Evolutionary conservation across 2,888 invertebrate genomes (phyloP).

Genomic region (Lasioglossum marginatum): DNA sequence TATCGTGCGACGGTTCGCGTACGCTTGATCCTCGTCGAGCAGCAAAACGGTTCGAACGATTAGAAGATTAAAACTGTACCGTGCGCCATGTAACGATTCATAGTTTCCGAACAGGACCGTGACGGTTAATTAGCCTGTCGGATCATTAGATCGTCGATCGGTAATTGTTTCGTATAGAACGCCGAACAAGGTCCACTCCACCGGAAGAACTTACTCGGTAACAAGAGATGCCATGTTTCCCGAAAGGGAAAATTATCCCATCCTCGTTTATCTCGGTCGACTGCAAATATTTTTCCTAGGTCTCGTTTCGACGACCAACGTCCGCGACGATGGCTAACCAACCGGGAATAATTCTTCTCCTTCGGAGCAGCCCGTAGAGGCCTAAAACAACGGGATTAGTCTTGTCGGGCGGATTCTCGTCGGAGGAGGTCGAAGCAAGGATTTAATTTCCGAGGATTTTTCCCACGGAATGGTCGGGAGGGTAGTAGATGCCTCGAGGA

Average conservation of each 20-base stretch:
- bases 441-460: conserved; percentile 77
- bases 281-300: conserved; percentile 57
- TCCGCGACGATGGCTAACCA: conserved; percentile 37
- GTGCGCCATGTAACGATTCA: conserved; percentile 9
- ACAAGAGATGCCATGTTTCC: conserved; percentile 8
- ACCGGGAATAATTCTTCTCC: conserved; percentile 53
- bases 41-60: conserved; percentile 7
- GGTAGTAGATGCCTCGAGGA: conserved; percentile 56
- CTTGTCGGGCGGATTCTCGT: conserved; percentile 34
- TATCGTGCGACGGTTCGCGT: neutral
- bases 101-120: conserved; percentile 1
- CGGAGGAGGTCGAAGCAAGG: conserved; percentile 59
- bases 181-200: neutral
- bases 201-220: neutral
- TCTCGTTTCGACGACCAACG: conserved; percentile 48
- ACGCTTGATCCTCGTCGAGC: neutral
- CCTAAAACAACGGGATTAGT: conserved; percentile 77
- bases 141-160: conserved; percentile 63
- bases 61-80: neutral
- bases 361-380: conserved; percentile 40
- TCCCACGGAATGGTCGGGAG: conserved; percentile 70
- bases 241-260: conserved; percentile 70
- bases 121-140: conserved; percentile 53
- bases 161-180: conserved; percentile 38
- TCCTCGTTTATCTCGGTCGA: conserved; percentile 73